Evolutionary conservation across 2,113 vertebrate species (phyloP).

Genomic region (Leptobrachium ailaonicum): DNA sequence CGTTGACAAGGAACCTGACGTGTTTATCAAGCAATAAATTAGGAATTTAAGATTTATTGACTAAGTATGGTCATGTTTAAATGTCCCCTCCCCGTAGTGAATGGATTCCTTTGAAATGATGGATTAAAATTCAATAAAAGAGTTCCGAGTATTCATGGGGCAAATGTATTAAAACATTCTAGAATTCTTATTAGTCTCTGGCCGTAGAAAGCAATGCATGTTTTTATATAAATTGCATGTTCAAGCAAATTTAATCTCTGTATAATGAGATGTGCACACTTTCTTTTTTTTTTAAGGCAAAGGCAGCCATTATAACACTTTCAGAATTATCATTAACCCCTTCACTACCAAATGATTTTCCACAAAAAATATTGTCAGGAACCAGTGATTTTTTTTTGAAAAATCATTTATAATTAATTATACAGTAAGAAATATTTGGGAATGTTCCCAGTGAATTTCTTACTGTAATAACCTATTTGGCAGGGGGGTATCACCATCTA

Average conservation of each 20-base stretch:
- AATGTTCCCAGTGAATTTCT: too few relatives aligned
- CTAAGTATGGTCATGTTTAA: conserved; percentile 47
- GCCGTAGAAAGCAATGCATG: background rate
- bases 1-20: conserved; percentile 48
- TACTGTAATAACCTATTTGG: too few relatives aligned
- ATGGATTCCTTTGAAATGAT: conserved; percentile 51
- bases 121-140: conserved; percentile 54
- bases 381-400: too few relatives aligned
- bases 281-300: too few relatives aligned
- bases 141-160: conserved; percentile 35
- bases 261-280: too few relatives aligned
- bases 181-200: conserved; percentile 40
- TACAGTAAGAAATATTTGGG: too few relatives aligned
- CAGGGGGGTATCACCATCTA: too few relatives aligned
- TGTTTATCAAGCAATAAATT: conserved; percentile 55
- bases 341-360: too few relatives aligned
- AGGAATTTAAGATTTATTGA: conserved; percentile 54
- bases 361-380: too few relatives aligned
- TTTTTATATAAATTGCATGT: background rate
- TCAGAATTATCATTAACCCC: too few relatives aligned
- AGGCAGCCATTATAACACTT: too few relatives aligned
- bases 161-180: conserved; percentile 44
- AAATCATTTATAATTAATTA: too few relatives aligned
- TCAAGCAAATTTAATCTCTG: background rate
- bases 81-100: conserved; percentile 44